phyloP scores from a whole-genome alignment of 2,797 vertebrate genomes.

The Hyperoplus immaculatus region DNA sequence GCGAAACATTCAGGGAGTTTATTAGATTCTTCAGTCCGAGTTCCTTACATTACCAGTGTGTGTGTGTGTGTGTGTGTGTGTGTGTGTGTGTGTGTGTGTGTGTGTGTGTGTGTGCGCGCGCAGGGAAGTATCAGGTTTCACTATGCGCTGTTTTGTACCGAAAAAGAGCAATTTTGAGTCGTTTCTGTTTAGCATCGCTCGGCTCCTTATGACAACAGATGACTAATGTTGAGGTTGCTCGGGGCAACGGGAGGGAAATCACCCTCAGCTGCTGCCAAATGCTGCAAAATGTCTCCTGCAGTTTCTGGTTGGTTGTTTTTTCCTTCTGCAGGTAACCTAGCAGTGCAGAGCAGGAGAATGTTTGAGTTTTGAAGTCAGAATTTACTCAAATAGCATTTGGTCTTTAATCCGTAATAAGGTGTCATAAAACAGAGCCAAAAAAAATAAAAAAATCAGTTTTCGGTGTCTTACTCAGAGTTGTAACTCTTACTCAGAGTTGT shows the following conservation, averaged over 20 bases:
- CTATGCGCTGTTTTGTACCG: not conserved
- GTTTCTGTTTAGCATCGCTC: conserved; percentile 17
- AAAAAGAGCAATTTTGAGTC: not conserved
- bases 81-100: not conserved
- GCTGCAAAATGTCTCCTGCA: conserved; percentile 34
- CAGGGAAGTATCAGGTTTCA: not conserved
- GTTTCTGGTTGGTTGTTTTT: conserved; percentile 31
- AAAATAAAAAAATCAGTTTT: too few species aligned
- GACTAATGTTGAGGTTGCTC: conserved; percentile 55
- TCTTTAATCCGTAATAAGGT: too few species aligned
- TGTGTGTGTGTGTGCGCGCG: too few species aligned
- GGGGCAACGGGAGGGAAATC: conserved; percentile 59
- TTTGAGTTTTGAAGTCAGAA: not conserved
- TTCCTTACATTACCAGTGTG: not conserved
- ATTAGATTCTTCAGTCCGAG: conserved; percentile 4
- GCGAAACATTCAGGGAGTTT: conserved; percentile 13
- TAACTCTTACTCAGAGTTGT: too few species aligned
- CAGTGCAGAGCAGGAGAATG: conserved; percentile 1
- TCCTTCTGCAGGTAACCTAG: conserved; percentile 27
- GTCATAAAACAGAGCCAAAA: too few species aligned
- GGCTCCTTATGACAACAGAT: conserved; percentile 41
- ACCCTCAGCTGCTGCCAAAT: conserved; percentile 59
- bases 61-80: not conserved
- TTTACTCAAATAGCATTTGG: too few species aligned
- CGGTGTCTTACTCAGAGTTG: too few species aligned